Evolutionary conservation across 1,140 invertebrate genomes (phyloP).

Genomic region (Dufourea novaeangliae): DNA sequence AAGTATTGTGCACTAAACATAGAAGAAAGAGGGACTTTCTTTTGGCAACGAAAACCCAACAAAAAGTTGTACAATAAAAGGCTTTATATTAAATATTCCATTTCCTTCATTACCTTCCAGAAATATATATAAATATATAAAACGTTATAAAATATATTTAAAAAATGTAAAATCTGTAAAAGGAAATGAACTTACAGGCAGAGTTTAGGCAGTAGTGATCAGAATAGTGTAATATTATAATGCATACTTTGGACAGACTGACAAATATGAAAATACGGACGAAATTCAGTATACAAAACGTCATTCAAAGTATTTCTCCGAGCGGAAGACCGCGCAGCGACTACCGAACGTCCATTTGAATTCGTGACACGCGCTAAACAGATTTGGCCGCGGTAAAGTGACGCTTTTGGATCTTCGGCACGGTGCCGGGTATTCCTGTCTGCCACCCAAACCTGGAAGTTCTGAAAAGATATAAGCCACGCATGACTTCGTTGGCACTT

Average conservation of each 20-base stretch:
- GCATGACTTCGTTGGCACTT: conserved; percentile 53
- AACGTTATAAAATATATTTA: too few species aligned
- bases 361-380: conserved; percentile 60
- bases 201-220: background rate
- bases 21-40: too few species aligned
- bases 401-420: conserved; percentile 26
- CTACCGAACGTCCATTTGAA: conserved; percentile 44
- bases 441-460: conserved; percentile 40
- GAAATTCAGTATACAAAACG: background rate
- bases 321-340: conserved; percentile 2
- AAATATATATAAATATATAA: too few species aligned
- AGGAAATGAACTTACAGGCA: too few species aligned
- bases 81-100: too few species aligned
- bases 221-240: background rate
- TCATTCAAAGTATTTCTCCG: conserved; percentile 38
- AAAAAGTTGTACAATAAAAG: too few species aligned
- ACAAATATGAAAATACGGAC: background rate
- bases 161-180: too few species aligned
- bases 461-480: conserved; percentile 62
- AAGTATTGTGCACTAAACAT: too few species aligned
- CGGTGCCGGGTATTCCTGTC: conserved; percentile 9
- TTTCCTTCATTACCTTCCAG: too few species aligned
- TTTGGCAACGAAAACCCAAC: too few species aligned
- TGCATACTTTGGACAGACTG: background rate
- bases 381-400: conserved; percentile 49